Conservation (phyloP, 1,140 invertebrate species). For the Artemia franciscana region DNA sequence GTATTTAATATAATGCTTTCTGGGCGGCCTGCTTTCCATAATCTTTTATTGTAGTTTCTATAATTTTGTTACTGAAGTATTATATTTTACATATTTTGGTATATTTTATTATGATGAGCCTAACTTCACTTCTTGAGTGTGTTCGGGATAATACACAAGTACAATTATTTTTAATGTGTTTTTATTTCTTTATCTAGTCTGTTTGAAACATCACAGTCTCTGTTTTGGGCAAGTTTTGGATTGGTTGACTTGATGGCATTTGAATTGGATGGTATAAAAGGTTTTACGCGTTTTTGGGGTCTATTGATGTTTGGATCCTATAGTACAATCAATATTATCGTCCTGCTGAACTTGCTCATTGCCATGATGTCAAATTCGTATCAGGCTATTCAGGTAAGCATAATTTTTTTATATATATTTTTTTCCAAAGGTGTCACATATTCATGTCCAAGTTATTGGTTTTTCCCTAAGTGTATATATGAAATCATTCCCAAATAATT, state of each 20-base stretch:
- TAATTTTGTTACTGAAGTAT: no score
- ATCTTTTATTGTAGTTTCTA: no score
- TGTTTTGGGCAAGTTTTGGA: constrained; percentile 85
- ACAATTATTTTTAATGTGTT: no score
- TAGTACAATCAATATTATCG: constrained; percentile 74
- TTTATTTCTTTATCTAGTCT: constrained; percentile 32
- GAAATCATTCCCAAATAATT: no score
- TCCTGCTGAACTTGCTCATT: constrained; percentile 77
- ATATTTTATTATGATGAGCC: no score
- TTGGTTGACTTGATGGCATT: constrained; percentile 65
- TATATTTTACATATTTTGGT: no score
- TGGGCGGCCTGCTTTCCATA: no score
- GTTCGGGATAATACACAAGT: no score
- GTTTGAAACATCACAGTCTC: constrained; percentile 75
- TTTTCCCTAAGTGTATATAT: no score
- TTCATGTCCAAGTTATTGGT: constrained; percentile 9
- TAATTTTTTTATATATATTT: not conserved
- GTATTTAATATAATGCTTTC: no score
- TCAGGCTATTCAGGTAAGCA: constrained; percentile 65
- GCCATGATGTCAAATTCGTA: constrained; percentile 94
- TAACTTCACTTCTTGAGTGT: no score
- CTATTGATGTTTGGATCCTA: constrained; percentile 68
- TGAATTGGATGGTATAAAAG: constrained; percentile 60
- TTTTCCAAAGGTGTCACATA: not conserved
- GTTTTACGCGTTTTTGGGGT: constrained; percentile 66